Evolutionary conservation across 2,113 vertebrate genomes (phyloP).

Genomic region (Gavialis gangeticus): DNA sequence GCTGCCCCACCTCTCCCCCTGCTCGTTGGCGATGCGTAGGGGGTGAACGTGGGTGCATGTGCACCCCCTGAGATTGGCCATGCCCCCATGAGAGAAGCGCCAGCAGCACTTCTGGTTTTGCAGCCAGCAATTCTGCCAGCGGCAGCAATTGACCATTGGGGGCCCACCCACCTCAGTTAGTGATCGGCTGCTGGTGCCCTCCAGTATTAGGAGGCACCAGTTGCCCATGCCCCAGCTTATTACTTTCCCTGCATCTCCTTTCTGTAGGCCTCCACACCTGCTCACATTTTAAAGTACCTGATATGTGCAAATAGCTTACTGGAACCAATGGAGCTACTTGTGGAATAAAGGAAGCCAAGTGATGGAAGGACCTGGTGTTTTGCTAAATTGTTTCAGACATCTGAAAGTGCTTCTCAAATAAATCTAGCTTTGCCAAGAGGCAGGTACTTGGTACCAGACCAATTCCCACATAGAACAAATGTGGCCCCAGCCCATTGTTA

Average conservation of each 20-base stretch:
- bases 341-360: constrained; percentile 41
- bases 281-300: constrained; percentile 66
- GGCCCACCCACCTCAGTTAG: too few relatives aligned
- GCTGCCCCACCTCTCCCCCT: too few relatives aligned
- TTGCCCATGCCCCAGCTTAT: background rate
- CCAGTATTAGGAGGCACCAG: too few relatives aligned
- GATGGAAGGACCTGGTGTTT: background rate
- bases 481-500: background rate
- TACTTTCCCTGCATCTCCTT: background rate
- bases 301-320: constrained; percentile 63
- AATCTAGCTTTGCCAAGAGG: background rate
- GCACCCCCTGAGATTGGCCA: too few relatives aligned
- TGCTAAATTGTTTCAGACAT: background rate
- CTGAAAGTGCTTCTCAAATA: background rate
- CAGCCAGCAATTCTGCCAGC: too few relatives aligned
- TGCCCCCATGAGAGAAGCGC: too few relatives aligned
- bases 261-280: constrained; percentile 67
- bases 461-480: fast-evolving
- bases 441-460: background rate
- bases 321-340: constrained; percentile 70
- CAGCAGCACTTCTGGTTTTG: too few relatives aligned
- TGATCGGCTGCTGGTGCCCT: too few relatives aligned
- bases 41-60: too few relatives aligned
- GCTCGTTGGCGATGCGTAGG: too few relatives aligned
- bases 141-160: too few relatives aligned